Evolutionary conservation across 2,113 vertebrate species (phyloP).

Genomic region (Cepphus grylle): DNA sequence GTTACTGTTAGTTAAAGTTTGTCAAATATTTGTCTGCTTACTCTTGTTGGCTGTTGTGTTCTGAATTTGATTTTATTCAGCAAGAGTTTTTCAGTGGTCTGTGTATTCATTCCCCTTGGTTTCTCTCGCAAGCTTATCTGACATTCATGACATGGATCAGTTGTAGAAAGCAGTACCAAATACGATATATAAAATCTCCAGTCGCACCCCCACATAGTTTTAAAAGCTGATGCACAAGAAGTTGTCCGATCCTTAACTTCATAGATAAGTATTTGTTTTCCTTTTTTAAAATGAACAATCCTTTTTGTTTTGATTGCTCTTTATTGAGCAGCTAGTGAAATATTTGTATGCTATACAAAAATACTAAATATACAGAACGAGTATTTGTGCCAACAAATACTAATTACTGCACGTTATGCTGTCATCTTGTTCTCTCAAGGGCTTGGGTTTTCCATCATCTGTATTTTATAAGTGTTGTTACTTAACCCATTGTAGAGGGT

Average conservation of each 20-base stretch:
- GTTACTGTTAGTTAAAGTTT: background rate
- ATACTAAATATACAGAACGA: background rate
- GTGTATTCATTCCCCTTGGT: background rate
- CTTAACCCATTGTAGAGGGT: slow-evolving; percentile 36
- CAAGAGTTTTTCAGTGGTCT: background rate
- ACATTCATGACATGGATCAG: background rate
- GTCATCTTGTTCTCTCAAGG: slow-evolving; percentile 16
- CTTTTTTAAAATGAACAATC: background rate
- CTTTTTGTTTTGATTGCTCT: background rate
- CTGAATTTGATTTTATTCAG: background rate
- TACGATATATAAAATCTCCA: background rate
- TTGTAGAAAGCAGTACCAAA: background rate
- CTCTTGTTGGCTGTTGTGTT: background rate
- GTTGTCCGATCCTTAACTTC: background rate
- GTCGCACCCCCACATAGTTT: background rate
- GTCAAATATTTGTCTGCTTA: background rate
- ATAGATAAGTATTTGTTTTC: background rate
- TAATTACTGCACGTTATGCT: background rate
- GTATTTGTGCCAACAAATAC: background rate
- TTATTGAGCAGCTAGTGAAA: background rate
- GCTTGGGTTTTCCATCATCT: slow-evolving; percentile 65
- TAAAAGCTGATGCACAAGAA: background rate
- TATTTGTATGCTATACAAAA: background rate
- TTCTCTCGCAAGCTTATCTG: background rate
- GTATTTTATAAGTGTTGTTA: slow-evolving; percentile 67